A percentile compares a stretch with the other conserved stretches of the same genome.
phyloP scores from a whole-genome alignment of 2,888 invertebrate species.

The Chymomyza caudatula region DNA sequence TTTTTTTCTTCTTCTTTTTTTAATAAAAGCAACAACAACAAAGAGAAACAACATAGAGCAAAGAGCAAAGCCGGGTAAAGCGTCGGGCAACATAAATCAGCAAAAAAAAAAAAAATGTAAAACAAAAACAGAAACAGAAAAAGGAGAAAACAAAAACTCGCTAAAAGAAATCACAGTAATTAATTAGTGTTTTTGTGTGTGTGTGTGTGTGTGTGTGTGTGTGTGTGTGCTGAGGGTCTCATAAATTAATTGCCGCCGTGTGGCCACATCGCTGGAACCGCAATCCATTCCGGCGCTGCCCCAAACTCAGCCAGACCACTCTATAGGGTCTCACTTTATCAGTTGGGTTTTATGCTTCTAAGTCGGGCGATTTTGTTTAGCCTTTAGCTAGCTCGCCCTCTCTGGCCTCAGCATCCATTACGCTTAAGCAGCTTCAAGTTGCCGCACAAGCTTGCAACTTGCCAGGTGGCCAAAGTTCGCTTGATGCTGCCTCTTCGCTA shows the following conservation, averaged over 20 bases:
- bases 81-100: slow-evolving; percentile 50
- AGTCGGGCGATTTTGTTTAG: neutral
- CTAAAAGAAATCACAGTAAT: slow-evolving; percentile 66
- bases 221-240: slow-evolving; percentile 25
- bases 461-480: neutral
- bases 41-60: neutral
- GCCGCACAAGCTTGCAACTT: neutral
- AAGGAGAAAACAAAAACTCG: slow-evolving; percentile 24
- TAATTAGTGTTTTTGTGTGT: slow-evolving; percentile 44
- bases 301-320: neutral
- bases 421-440: neutral
- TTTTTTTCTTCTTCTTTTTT: neutral
- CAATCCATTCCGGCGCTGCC: slow-evolving; percentile 12
- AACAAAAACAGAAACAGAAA: neutral
- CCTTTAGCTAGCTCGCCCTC: neutral
- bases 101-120: slow-evolving; percentile 5
- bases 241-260: slow-evolving; percentile 51
- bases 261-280: slow-evolving; percentile 27
- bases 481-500: slow-evolving; percentile 8
- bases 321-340: neutral
- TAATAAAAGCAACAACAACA: neutral
- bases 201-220: slow-evolving; percentile 21
- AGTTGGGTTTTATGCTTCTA: neutral
- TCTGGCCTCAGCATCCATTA: too few relatives aligned
- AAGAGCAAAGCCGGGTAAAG: neutral